These are phyloP conservation scores for Polyergus mexicanus DNA, from an alignment of 1,140 invertebrate genomes.

Conservation along the genomic window DNA sequence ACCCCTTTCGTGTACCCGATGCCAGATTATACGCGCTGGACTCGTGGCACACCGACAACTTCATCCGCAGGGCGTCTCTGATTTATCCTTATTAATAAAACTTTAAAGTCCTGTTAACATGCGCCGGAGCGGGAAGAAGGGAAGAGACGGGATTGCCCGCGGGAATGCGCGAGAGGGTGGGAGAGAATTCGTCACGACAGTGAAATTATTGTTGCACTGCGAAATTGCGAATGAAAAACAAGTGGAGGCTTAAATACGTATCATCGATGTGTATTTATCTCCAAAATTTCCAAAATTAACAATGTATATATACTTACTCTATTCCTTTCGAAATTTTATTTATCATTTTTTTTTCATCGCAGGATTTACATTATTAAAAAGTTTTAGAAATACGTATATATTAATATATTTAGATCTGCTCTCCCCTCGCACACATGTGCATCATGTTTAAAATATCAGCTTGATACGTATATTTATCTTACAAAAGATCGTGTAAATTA, in stretches of 20 bases:
- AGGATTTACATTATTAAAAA: no score
- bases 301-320: not conserved
- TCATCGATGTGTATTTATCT: not conserved
- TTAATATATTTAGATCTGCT: not conserved
- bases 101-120: constrained; percentile 84
- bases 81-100: constrained; percentile 87
- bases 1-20: constrained; percentile 64
- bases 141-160: constrained; percentile 46
- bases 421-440: not conserved
- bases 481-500: not conserved
- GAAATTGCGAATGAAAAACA: not conserved
- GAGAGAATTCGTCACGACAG: constrained; percentile 46
- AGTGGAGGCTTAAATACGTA: not conserved
- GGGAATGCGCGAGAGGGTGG: constrained; percentile 28
- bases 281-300: not conserved
- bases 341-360: no score
- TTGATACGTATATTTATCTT: not conserved
- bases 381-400: no score
- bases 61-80: constrained; percentile 85
- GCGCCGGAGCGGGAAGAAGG: constrained; percentile 61
- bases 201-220: constrained; percentile 69
- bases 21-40: constrained; percentile 76
- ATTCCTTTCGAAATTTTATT: no score
- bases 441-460: not conserved
- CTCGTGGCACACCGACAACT: constrained; percentile 82